Conservation (phyloP, 2,797 vertebrate species). For the Pampus argenteus region DNA sequence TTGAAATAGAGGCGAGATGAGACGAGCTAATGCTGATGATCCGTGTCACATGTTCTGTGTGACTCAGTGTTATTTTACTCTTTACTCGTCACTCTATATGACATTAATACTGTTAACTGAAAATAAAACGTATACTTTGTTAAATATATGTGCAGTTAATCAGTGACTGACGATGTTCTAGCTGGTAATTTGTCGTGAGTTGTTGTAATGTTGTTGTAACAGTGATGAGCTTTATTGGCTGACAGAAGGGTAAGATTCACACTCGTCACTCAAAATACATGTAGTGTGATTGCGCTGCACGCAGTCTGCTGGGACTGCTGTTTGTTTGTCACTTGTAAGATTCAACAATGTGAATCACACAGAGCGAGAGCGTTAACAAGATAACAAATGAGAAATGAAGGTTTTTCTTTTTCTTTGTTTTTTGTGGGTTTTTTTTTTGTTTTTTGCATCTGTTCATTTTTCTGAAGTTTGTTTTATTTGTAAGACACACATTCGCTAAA, state of each 20-base stretch:
- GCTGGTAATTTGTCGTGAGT: background rate
- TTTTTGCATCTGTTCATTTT: slow-evolving; percentile 32
- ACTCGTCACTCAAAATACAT: background rate
- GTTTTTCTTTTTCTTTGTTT: background rate
- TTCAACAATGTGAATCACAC: background rate
- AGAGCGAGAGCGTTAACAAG: background rate
- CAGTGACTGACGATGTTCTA: no score
- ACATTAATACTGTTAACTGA: background rate
- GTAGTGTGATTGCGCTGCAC: background rate
- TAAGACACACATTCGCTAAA: slow-evolving; percentile 15
- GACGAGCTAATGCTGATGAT: background rate
- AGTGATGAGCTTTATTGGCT: background rate
- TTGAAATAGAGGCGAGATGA: background rate
- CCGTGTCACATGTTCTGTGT: no score
- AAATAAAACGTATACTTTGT: background rate
- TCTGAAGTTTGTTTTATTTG: background rate
- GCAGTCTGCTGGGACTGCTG: background rate
- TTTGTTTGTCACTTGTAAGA: no score
- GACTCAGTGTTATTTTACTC: background rate
- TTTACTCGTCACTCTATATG: background rate
- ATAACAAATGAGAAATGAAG: background rate
- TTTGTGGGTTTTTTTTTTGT: background rate
- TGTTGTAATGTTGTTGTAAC: background rate
- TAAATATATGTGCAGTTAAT: no score
- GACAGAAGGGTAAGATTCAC: background rate